Conservation (phyloP, 2,113 vertebrate genomes). For the Scomber scombrus region DNA sequence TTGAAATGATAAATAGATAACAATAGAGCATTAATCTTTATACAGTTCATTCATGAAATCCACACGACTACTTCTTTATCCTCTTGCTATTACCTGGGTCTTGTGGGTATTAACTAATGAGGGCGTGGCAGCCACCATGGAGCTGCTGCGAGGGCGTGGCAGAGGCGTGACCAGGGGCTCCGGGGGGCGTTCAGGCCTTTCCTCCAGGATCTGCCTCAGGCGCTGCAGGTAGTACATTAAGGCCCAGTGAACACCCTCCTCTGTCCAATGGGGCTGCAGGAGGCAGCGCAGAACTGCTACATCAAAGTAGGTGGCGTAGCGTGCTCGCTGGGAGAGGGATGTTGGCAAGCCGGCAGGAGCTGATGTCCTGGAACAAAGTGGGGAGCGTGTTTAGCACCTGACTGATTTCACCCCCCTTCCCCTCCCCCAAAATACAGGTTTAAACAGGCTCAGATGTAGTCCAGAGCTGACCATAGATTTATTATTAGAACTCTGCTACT, state of each 20-base stretch:
- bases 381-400: too few species aligned
- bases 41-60: neutral
- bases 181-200: slow-evolving; percentile 91
- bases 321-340: slow-evolving; percentile 91
- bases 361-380: slow-evolving; percentile 71
- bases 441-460: too few species aligned
- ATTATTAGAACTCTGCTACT: too few species aligned
- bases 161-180: slow-evolving; percentile 89
- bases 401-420: too few species aligned
- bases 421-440: too few species aligned
- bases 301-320: slow-evolving; percentile 97
- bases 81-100: slow-evolving; percentile 88
- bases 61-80: neutral
- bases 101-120: slow-evolving; percentile 98
- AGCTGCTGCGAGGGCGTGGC: slow-evolving; percentile 95
- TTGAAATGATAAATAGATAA: too few species aligned
- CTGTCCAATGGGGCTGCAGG: slow-evolving; percentile 96
- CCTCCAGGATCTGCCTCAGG: slow-evolving; percentile 94
- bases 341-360: slow-evolving; percentile 78
- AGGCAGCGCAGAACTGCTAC: slow-evolving; percentile 97
- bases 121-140: slow-evolving; percentile 96
- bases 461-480: too few species aligned
- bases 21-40: neutral
- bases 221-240: slow-evolving; percentile 96
- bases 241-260: slow-evolving; percentile 98